These are phyloP conservation scores for Pristis pectinata DNA, from an alignment of 2,797 vertebrate genomes.

Conservation along the genomic window DNA sequence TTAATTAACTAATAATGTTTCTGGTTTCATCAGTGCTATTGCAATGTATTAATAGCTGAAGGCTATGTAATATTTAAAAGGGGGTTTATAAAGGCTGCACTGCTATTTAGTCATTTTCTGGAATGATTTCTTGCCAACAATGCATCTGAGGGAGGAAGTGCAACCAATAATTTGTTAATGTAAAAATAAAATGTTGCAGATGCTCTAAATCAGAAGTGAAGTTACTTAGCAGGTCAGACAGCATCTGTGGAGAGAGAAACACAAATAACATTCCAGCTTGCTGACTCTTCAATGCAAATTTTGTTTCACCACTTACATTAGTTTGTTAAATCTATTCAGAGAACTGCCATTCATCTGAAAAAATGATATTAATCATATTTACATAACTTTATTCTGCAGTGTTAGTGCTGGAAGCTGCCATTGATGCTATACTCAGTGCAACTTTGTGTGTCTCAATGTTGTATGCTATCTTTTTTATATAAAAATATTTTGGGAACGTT, in stretches of 20 bases:
- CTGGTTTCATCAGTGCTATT: neutral
- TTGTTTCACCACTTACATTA: too few relatives aligned
- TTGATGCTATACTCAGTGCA: neutral
- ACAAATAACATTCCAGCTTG: too few relatives aligned
- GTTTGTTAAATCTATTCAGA: neutral
- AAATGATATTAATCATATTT: neutral
- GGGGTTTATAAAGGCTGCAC: neutral
- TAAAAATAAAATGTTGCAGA: too few relatives aligned
- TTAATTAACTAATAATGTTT: neutral
- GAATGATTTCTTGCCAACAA: neutral
- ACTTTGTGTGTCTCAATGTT: neutral
- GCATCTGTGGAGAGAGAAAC: too few relatives aligned
- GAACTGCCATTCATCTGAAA: neutral
- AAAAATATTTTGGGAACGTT: neutral
- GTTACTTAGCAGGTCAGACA: too few relatives aligned
- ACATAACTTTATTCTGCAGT: neutral
- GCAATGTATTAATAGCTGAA: neutral
- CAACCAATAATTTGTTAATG: neutral
- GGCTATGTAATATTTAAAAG: slow-evolving; percentile 2
- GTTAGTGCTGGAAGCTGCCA: neutral
- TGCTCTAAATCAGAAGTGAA: too few relatives aligned
- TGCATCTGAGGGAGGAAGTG: neutral
- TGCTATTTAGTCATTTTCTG: neutral
- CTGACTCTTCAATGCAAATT: too few relatives aligned
- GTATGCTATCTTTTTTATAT: neutral